Base-by-base conservation (phyloP, 2,888 invertebrate genomes). In the Melieria picta region DNA sequence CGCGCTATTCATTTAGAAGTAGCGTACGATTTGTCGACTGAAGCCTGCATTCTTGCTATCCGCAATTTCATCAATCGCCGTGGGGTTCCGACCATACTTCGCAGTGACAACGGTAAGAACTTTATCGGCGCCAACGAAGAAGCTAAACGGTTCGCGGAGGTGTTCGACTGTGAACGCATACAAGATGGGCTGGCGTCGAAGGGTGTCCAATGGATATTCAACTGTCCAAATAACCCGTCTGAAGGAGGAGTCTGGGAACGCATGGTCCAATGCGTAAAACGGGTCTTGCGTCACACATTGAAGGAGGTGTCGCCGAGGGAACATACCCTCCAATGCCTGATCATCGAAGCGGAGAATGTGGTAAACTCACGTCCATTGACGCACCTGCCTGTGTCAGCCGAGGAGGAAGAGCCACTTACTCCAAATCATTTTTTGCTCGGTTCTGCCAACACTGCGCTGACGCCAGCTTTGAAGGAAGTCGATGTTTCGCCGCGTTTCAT, bases 21-120 rank as follows among this genome's bases (percentile, higher is more conserved):
- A 7, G 71, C 58, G 6, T 6, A 46, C 45, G 65, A 72, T 46
- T 52, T 72, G 11, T 57, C 72, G 7, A 43, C 65, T 4, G 72
- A 72, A 42, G 52, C 61, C 10, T 61, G 58, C 13, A 10, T 72
- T 7, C 4, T 72, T 4, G 30, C 43, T 13, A 57, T 72, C 2
- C 30, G 72, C 10, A 72, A 69, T 30, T 69, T 69, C 46, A 71
- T 66, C 30, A 72, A 65, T 13, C 58, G 75, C 9, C 55, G 75
- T 7, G 74, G 74, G 7, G 62, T 72, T 3, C 76, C 73, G 6
- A 56, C 65, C 3, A 52, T 72, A n/a, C 71, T 77, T 10, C 70
- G 77, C n/a, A 72, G 71, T 42, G 75, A 76, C 61, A 76, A 74
- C 16, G 75, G 75, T 0, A 75, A 62, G 10, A 75, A 77, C 45